Base-by-base conservation (phyloP, 2,113 vertebrate species). In the Callospermophilus lateralis region DNA sequence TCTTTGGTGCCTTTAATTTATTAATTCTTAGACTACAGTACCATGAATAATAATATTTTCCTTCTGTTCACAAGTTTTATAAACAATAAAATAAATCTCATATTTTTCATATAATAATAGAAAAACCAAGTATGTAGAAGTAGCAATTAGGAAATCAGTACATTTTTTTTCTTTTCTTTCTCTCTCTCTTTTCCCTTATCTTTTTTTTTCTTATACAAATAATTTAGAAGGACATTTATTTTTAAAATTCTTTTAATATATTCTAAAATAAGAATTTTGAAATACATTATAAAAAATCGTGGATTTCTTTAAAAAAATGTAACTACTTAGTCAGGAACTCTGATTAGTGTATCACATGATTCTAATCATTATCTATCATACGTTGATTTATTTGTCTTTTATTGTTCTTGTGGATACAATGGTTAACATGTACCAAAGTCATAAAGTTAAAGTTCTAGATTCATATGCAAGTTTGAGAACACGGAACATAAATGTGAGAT, bases 221-320 rank as follows among this genome's bases (percentile, higher is more conserved):
- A 34, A 58, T 87, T 90, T 88, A 26, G 34, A 89, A 55, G 70
- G 3, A 84, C 86, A 65, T 37, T 73, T 95, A 6, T 48, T 19
- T 32, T 90, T 83, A 70, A 78, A 84, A 91, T 55, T 19, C 11
- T 81, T 92, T 76, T 3, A 80, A 79, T 63, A 61, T 80, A 80
- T 34, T 94, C 39, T 70, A 58, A 96, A 92, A 94, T 77, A 39
- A 53, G 34, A 89, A 13, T 63, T 73, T 84, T 77, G 15, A 67
- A 84, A 24, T 67, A 58, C 51, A 73, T 39, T 84, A 7, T 42
- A 24, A 32, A 88, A 74, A 87, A 67, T 74, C 10, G 17, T 76
- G 37, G 16, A 48, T 53, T 77, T 76, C 24, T 92, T 77, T 51
- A 9, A 61, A 78, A 45, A 88, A 51, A 63, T 61, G 39, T 11